Evolutionary conservation across 2,888 invertebrate species (phyloP).

Genomic region (Lysandra coridon): DNA sequence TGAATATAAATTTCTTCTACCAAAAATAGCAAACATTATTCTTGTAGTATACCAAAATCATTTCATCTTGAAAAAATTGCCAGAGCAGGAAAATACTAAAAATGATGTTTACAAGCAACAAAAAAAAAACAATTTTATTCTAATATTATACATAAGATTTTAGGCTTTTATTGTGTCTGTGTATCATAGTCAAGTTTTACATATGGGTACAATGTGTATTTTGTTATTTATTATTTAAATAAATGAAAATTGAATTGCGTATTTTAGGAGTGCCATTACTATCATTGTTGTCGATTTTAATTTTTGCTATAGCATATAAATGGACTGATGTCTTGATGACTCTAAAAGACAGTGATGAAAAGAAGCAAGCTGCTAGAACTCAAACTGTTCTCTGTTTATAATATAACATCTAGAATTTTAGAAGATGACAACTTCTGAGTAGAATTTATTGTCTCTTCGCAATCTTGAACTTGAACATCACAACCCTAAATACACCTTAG

Average conservation of each 20-base stretch:
- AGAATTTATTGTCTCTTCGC: neutral
- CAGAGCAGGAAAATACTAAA: neutral
- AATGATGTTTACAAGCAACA: neutral
- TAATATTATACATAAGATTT: too few relatives aligned
- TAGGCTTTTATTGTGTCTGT: neutral
- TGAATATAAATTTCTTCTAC: neutral
- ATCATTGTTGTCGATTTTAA: neutral
- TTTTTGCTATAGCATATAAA: neutral
- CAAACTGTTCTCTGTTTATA: neutral
- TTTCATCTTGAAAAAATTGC: neutral
- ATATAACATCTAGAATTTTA: neutral
- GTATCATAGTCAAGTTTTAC: neutral
- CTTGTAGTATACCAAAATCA: neutral
- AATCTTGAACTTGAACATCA: neutral
- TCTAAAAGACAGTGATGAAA: neutral
- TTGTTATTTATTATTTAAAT: neutral
- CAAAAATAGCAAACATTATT: neutral
- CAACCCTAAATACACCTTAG: neutral
- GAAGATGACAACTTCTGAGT: neutral
- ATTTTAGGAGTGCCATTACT: conserved; percentile 14
- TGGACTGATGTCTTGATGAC: neutral
- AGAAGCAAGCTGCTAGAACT: neutral
- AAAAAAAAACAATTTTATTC: neutral
- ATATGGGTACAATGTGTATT: neutral
- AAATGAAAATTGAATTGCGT: neutral